Conservation (phyloP, 2,113 vertebrate genomes). For the Tricholaema leucomelas region DNA sequence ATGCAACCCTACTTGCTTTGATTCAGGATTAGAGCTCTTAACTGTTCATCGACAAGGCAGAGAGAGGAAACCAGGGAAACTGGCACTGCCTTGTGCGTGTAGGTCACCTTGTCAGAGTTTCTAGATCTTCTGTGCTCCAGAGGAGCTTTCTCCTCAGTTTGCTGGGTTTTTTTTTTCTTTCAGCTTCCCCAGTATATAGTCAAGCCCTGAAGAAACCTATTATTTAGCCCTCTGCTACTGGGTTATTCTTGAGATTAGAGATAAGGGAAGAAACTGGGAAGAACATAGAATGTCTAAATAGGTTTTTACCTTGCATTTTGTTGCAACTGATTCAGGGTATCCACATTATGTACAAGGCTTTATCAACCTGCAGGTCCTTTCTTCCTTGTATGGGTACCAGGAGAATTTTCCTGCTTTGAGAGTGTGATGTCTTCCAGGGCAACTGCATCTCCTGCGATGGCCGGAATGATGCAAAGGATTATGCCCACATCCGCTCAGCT, state of each 20-base stretch:
- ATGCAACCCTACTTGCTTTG: not conserved
- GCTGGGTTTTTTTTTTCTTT: not conserved
- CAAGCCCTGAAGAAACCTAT: not conserved
- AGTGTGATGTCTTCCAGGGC: constrained; percentile 75
- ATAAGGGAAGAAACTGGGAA: not conserved
- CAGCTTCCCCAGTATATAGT: not conserved
- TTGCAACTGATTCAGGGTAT: not conserved
- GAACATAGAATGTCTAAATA: not conserved
- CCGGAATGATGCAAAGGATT: constrained; percentile 85
- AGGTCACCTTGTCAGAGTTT: not conserved
- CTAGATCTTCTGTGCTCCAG: not conserved
- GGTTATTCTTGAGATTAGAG: not conserved
- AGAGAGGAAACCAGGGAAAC: not conserved
- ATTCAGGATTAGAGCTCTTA: not conserved
- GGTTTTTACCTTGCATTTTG: not conserved
- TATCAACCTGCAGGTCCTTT: not conserved
- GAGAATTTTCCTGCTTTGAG: not conserved
- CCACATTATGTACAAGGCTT: not conserved
- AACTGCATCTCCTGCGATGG: constrained; percentile 87
- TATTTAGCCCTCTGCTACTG: not conserved
- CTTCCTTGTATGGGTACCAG: not conserved
- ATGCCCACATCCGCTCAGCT: constrained; percentile 88
- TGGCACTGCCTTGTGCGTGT: not conserved
- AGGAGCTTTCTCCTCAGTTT: not conserved
- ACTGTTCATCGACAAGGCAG: not conserved